Conservation (phyloP, 2,888 invertebrate genomes). For the Helobdella robusta region DNA sequence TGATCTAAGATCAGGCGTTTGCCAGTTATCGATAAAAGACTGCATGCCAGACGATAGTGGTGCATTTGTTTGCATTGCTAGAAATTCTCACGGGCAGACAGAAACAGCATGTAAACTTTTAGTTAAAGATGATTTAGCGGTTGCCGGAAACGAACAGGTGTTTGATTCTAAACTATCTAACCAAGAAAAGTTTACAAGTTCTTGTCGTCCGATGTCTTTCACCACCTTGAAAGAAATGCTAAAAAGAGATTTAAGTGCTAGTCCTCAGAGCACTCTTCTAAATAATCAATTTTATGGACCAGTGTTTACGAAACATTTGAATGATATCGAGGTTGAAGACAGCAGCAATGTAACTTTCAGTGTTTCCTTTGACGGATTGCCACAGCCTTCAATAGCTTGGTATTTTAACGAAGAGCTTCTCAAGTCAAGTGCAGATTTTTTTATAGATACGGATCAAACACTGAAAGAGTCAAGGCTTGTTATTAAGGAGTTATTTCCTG, state of each 20-base stretch:
- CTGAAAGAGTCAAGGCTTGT: constrained; percentile 75
- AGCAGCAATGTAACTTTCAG: constrained; percentile 18
- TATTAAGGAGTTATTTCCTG: constrained; percentile 90
- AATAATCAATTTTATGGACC: constrained; percentile 5
- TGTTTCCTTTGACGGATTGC: constrained; percentile 19
- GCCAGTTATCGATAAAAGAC: constrained; percentile 43
- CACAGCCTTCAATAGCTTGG: constrained; percentile 44
- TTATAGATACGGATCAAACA: constrained; percentile 54
- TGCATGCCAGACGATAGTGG: constrained; percentile 48
- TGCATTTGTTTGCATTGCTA: constrained; percentile 61
- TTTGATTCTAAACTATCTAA: neutral
- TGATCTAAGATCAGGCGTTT: constrained; percentile 42
- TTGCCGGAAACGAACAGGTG: neutral
- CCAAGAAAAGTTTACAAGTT: too few species aligned
- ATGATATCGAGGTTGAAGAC: constrained; percentile 13
- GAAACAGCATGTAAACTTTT: constrained; percentile 21
- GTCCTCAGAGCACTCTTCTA: neutral
- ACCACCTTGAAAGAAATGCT: constrained; percentile 11
- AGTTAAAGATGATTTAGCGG: constrained; percentile 53
- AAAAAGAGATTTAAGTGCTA: neutral
- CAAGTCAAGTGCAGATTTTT: constrained; percentile 25
- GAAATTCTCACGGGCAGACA: constrained; percentile 74
- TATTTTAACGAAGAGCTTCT: constrained; percentile 39
- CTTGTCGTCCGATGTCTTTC: constrained; percentile 7
- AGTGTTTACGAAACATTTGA: neutral